phyloP scores from a whole-genome alignment of 2,113 vertebrate genomes.

The Coryphaenoides rupestris region DNA sequence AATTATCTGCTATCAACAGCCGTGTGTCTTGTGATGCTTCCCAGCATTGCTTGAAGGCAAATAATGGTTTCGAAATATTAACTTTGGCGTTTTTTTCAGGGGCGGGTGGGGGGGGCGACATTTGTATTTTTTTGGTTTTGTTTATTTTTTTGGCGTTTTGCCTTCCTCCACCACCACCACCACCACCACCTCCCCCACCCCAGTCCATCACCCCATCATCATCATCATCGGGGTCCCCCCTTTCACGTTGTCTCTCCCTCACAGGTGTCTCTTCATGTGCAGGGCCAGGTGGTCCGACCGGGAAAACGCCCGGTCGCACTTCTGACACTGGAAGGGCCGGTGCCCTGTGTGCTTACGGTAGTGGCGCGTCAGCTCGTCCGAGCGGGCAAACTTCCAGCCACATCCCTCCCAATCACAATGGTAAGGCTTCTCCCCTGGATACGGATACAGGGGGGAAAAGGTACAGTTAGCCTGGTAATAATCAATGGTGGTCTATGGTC shows the following conservation, averaged over 20 bases:
- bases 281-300: constrained; percentile 97
- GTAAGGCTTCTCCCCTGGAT: constrained; percentile 92
- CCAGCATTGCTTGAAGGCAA: constrained; percentile 75
- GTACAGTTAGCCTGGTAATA: too few species aligned
- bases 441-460: constrained; percentile 30
- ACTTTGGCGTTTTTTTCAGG: too few species aligned
- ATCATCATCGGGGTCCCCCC: constrained; percentile 3
- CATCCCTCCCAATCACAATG: constrained; percentile 99
- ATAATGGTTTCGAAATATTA: constrained; percentile 36
- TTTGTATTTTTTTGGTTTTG: neutral
- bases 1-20: constrained; percentile 54
- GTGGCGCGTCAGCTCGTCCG: constrained; percentile 96
- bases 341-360: constrained; percentile 98
- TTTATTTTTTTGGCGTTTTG: constrained; percentile 7
- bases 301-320: constrained; percentile 96
- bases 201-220: neutral
- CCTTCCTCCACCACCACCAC: constrained; percentile 21
- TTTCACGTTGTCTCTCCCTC: constrained; percentile 37
- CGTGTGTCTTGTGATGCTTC: constrained; percentile 68
- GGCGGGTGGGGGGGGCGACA: too few species aligned
- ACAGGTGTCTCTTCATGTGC: constrained; percentile 98
- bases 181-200: neutral
- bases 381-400: constrained; percentile 98
- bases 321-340: constrained; percentile 96
- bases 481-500: too few species aligned